Conservation (phyloP, 2,113 vertebrate genomes). For the Hassar affinis region DNA sequence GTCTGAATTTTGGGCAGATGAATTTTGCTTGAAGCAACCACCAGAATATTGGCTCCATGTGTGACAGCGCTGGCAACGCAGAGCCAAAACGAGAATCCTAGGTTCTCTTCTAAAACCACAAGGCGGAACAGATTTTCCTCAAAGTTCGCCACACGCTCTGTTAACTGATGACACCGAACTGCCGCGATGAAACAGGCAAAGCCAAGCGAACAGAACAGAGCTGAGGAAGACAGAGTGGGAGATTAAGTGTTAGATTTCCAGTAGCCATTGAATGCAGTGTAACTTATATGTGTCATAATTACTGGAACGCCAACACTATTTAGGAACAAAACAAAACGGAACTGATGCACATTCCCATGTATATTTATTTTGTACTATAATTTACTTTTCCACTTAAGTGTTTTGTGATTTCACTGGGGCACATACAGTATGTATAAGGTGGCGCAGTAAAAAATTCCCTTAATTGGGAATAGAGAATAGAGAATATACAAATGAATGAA, state of each 20-base stretch:
- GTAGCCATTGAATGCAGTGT: neutral
- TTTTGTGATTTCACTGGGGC: neutral
- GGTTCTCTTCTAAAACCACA: constrained; percentile 79
- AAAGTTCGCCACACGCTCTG: constrained; percentile 87
- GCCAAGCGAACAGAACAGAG: constrained; percentile 76
- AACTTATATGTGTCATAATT: neutral
- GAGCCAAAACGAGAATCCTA: constrained; percentile 89
- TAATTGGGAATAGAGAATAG: neutral
- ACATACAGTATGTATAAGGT: neutral
- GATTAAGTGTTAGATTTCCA: neutral
- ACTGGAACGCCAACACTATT: neutral
- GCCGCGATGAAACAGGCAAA: constrained; percentile 84
- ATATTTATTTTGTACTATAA: neutral
- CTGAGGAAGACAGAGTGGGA: constrained; percentile 64
- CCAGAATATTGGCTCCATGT: constrained; percentile 80
- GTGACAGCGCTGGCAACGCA: constrained; percentile 82
- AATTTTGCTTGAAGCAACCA: constrained; percentile 84
- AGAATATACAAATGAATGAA: neutral
- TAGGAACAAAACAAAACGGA: neutral
- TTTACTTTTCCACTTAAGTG: neutral
- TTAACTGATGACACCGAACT: constrained; percentile 80
- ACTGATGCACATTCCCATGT: neutral
- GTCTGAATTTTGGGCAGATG: constrained; percentile 84
- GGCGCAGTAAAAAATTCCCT: too few relatives aligned
- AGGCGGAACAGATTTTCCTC: constrained; percentile 83